Evolutionary conservation across 2,113 vertebrate genomes (phyloP), one percentile per base, ranked within the genome.

Genomic region (Gymnobelideus leadbeateri): DNA sequence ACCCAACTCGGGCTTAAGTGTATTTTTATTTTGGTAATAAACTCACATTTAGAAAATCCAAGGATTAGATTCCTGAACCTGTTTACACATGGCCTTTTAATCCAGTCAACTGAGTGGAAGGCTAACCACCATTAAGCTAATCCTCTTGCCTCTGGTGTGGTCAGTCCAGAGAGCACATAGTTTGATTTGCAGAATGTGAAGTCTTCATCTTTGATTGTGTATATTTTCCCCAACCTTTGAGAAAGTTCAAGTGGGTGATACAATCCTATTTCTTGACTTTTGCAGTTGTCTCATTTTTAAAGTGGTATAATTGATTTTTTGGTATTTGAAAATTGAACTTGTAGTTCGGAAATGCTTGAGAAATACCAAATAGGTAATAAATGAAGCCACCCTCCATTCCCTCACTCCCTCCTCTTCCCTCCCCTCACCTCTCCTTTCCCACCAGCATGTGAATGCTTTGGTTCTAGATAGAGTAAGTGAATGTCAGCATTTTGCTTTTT

Each of bases 301-400:
- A 94, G 51, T 31, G 43, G 91, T 96, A 4, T 49, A 25, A 95
- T 89, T 93, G 92, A 95, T 97, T 95, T 96, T 92, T 96, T 96
- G 5, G 0, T 68, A 77, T 93, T 93, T 3, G 21, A 52, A 94
- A 93, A 47, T 31, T 50, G 92, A 92, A 31, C 3, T 54, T 53
- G 8, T 46, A 19, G 23, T 94, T 91, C 52, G 50, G 12, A 77
- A 3, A 21, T 51, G 28, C 0, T 51, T 77, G 89, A 24, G 93
- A 96, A 95, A 93, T 92, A n/a, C 37, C 31, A 61, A 47, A 6
- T 16, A 94, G 94, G 47, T n/a, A 46, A 2, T 3, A 31, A 47
- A 61, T 7, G 93, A 91, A 90, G n/a, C 54, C 16, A 25, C 37
- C 37, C 0, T 0, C 19, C 2, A 19, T 12, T n/a, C 23, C 26